These are phyloP conservation scores for Trichopria drosophilae DNA, from an alignment of 2,888 invertebrate genomes.

Conservation along the genomic window DNA sequence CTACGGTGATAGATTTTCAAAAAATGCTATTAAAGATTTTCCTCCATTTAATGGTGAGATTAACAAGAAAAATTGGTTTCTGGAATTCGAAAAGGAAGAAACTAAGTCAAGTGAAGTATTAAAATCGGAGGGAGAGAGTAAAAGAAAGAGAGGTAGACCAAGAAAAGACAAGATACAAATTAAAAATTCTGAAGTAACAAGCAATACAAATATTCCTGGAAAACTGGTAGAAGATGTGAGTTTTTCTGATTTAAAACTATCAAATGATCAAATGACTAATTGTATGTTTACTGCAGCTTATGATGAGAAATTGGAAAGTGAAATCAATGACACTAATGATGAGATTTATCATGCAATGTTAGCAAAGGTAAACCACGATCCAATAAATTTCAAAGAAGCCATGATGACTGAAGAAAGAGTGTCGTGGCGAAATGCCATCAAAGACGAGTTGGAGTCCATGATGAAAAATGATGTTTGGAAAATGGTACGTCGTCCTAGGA, in stretches of 20 bases:
- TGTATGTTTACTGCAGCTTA: no score
- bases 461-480: constrained; percentile 26
- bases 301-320: no score
- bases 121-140: not conserved
- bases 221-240: no score
- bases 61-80: not conserved
- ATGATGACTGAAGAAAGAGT: no score
- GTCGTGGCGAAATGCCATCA: constrained; percentile 15
- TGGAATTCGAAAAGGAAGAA: not conserved
- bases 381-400: no score
- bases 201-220: no score
- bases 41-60: not conserved
- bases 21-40: not conserved
- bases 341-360: no score
- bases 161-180: not conserved
- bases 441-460: constrained; percentile 24
- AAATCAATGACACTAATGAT: no score
- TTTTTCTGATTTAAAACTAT: no score
- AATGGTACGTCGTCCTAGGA: constrained; percentile 21
- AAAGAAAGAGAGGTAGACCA: constrained; percentile 1
- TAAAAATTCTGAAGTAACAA: not conserved
- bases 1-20: no score
- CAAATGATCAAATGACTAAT: no score
- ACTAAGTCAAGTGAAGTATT: not conserved
- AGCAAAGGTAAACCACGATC: no score